These are phyloP conservation scores for Bungarus multicinctus DNA, from an alignment of 2,113 vertebrate species.

Conservation along the genomic window DNA sequence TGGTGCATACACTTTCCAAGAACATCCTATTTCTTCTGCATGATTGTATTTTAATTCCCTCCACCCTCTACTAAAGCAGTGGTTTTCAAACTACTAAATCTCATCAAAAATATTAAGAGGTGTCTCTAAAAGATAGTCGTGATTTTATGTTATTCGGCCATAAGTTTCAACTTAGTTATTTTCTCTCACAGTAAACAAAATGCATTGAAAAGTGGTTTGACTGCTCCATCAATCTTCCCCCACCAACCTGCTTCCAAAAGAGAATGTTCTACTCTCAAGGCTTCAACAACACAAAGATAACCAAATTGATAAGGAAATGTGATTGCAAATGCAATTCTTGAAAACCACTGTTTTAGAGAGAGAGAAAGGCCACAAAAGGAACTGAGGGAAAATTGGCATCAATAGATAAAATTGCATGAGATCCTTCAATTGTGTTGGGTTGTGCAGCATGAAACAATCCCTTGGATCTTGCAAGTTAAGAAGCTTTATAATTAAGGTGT, in stretches of 20 bases:
- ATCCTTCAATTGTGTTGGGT: neutral
- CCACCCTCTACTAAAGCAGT: neutral
- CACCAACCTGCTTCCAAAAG: neutral
- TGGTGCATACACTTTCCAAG: slow-evolving; percentile 15
- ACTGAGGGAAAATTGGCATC: slow-evolving; percentile 27
- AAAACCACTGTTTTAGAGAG: neutral
- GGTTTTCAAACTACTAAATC: slow-evolving; percentile 1
- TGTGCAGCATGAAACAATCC: neutral
- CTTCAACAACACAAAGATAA: neutral
- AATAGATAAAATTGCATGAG: neutral
- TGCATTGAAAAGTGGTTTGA: neutral
- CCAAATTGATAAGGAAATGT: neutral
- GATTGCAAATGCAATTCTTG: neutral
- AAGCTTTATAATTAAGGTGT: neutral
- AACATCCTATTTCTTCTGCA: slow-evolving; percentile 14
- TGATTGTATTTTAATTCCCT: neutral
- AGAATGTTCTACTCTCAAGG: too few species aligned
- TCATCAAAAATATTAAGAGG: neutral
- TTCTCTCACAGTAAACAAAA: neutral
- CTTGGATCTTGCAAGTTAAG: neutral
- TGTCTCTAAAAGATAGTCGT: too few species aligned
- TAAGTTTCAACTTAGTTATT: neutral
- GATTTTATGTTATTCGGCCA: neutral
- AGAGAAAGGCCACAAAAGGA: slow-evolving; percentile 13
- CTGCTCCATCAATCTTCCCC: neutral